Conservation (phyloP, 2,113 vertebrate genomes). For the Halichoeres trimaculatus region DNA sequence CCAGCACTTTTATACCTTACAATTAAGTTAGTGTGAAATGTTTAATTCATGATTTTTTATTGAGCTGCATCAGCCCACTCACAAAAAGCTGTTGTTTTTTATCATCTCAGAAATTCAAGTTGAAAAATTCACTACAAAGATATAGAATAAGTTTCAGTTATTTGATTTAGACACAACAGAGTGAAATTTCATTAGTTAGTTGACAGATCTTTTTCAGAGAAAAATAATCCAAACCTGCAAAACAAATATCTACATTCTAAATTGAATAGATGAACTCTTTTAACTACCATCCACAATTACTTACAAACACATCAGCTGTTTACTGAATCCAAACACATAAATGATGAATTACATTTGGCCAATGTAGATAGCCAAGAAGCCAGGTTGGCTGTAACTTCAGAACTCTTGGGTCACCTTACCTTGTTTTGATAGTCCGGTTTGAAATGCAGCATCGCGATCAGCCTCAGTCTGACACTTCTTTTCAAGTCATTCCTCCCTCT, state of each 20-base stretch:
- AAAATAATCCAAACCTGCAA: too few relatives aligned
- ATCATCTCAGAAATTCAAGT: too few relatives aligned
- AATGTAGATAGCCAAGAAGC: constrained; percentile 41
- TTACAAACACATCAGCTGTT: constrained; percentile 27
- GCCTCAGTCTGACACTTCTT: constrained; percentile 58
- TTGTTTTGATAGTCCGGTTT: constrained; percentile 80
- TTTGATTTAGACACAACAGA: too few relatives aligned
- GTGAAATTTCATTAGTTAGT: too few relatives aligned
- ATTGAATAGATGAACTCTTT: neutral
- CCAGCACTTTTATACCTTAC: neutral
- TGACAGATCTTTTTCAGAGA: too few relatives aligned
- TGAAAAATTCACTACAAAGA: too few relatives aligned
- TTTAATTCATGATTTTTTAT: neutral
- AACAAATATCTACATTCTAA: neutral
- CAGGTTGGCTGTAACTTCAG: constrained; percentile 67
- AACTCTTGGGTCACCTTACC: constrained; percentile 79
- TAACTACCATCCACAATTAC: neutral
- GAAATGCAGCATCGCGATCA: constrained; percentile 76
- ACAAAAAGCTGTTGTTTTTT: neutral
- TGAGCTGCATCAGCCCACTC: neutral
- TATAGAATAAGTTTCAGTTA: too few relatives aligned
- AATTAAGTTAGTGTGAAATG: neutral
- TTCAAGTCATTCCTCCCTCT: constrained; percentile 61
- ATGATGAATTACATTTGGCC: constrained; percentile 64
- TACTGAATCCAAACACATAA: constrained; percentile 52